These are phyloP conservation scores for Napeogenes sylphis DNA, from an alignment of 2,888 invertebrate species.

Conservation along the genomic window DNA sequence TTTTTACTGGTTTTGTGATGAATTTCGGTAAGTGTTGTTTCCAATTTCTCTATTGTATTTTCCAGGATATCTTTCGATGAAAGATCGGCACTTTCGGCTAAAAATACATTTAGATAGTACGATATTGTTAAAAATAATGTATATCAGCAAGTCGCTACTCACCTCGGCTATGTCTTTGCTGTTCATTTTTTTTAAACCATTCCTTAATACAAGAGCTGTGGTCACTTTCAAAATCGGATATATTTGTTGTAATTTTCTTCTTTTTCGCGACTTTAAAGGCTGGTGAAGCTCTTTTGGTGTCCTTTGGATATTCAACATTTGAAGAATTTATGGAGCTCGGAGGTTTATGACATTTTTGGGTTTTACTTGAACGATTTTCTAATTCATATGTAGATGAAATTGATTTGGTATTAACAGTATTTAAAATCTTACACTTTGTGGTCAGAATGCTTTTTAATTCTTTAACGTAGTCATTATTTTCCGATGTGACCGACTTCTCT, in stretches of 20 bases:
- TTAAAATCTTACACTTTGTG: slow-evolving; percentile 14
- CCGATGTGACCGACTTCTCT: slow-evolving; percentile 7
- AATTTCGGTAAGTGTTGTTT: slow-evolving; percentile 54
- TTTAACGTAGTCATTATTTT: slow-evolving; percentile 24
- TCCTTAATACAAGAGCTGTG: slow-evolving; percentile 44
- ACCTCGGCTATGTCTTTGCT: slow-evolving; percentile 4
- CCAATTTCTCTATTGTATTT: slow-evolving; percentile 50
- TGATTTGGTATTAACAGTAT: slow-evolving; percentile 6
- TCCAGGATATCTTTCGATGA: slow-evolving; percentile 41
- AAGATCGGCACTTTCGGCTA: slow-evolving; percentile 35
- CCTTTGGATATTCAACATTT: too few species aligned
- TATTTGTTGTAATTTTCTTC: slow-evolving; percentile 28
- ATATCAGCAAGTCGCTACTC: not conserved
- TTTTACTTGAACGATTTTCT: not conserved
- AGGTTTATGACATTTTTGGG: slow-evolving; percentile 31
- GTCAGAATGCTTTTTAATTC: slow-evolving; percentile 23
- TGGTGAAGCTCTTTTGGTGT: slow-evolving; percentile 16
- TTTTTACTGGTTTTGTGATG: slow-evolving; percentile 49
- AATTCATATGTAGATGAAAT: slow-evolving; percentile 16
- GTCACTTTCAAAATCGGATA: slow-evolving; percentile 30
- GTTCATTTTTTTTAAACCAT: slow-evolving; percentile 47
- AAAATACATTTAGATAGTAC: slow-evolving; percentile 25
- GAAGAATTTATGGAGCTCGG: slow-evolving; percentile 18
- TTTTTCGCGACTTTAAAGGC: slow-evolving; percentile 31
- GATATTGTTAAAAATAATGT: not conserved